These are phyloP conservation scores for Lasioglossum albipes DNA, from an alignment of 1,140 invertebrate genomes.

Conservation along the genomic window DNA sequence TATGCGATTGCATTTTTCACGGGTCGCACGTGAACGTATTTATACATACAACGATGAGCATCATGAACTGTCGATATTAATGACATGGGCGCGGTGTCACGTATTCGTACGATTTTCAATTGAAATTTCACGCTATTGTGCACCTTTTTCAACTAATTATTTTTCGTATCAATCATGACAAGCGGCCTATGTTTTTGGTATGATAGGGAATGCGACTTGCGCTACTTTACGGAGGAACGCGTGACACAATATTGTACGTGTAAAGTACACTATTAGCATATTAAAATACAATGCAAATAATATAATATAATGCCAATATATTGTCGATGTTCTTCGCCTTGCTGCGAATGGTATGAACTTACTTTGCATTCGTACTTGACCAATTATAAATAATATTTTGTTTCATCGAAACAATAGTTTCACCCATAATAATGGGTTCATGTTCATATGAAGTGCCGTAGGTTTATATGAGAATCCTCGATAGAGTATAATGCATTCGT, in stretches of 20 bases:
- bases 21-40: not conserved
- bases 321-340: not conserved
- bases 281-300: not conserved
- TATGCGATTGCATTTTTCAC: not conserved
- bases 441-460: not conserved
- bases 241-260: not conserved
- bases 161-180: not conserved
- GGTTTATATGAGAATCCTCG: not conserved
- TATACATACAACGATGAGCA: not conserved
- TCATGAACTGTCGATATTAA: not conserved
- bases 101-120: not conserved
- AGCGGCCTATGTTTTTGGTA: not conserved
- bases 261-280: not conserved
- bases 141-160: not conserved
- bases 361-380: not conserved
- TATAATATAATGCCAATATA: not conserved
- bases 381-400: not conserved
- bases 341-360: not conserved
- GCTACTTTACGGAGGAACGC: not conserved
- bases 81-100: not conserved
- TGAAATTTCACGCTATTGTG: not conserved
- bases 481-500: constrained; percentile 24
- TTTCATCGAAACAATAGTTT: not conserved
- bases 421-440: too few species aligned
- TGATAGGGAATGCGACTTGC: not conserved